Conservation (phyloP, 2,113 vertebrate species). For the Tursiops truncatus region DNA sequence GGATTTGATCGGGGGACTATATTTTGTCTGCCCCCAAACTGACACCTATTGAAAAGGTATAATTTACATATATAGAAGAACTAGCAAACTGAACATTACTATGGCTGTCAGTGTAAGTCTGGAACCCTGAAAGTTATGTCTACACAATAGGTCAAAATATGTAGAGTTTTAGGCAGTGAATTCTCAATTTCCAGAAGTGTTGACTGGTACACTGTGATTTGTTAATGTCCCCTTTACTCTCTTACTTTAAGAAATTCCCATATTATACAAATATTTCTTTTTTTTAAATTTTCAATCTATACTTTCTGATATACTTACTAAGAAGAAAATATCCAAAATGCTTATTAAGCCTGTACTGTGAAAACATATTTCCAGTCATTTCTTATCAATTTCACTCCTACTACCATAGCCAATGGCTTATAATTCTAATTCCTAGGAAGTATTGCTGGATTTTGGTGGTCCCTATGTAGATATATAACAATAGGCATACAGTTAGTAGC, state of each 20-base stretch:
- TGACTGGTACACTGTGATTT: not conserved
- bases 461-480: not conserved
- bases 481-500: not conserved
- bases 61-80: constrained; percentile 33
- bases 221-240: not conserved
- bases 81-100: not conserved
- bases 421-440: not conserved
- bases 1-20: constrained; percentile 24
- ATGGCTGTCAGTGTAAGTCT: constrained; percentile 7
- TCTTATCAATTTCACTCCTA: not conserved
- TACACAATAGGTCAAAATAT: not conserved
- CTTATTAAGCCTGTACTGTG: not conserved
- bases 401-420: not conserved
- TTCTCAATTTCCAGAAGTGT: not conserved
- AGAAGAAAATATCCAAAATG: not conserved
- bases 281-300: not conserved
- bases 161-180: not conserved
- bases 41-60: constrained; percentile 51
- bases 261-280: not conserved
- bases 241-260: not conserved
- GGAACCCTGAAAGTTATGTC: not conserved
- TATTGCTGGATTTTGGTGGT: not conserved
- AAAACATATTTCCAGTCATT: constrained; percentile 13
- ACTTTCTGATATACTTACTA: not conserved
- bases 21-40: constrained; percentile 48